Base-by-base conservation (phyloP, 2,113 vertebrate species). In the Hyaena hyaena region DNA sequence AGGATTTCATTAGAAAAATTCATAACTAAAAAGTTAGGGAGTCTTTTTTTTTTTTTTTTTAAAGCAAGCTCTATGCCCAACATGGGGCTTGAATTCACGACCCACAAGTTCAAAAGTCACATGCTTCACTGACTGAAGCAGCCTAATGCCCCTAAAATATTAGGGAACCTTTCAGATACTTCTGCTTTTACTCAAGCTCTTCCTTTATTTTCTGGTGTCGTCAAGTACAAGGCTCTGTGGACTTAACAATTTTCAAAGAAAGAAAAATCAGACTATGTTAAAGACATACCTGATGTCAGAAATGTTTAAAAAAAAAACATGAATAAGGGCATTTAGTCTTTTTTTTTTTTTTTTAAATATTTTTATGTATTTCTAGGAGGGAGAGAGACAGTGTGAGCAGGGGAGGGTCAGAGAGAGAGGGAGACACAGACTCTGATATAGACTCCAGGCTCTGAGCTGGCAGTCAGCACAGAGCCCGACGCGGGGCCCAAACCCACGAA, bases 151-250 rank as follows among this genome's bases (percentile, higher is more conserved):
- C 43, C 74, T 77, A 77, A 77, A 93, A 48, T 28, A 12, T 35
- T 53, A 73, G 45, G 14, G 8, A 48, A 26, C 58, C 19, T 19
- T 88, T 82, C 76, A 63, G n/a, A 95, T 91, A 76, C 69, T 31
- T 85, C 58, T 96, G 24, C 31, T 93, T 24, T 4, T 61, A n/a
- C 26, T 19, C 9, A 91, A 48, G 39, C 3, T 74, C 58, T 92
- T 73, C 48, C 6, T 93, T 96, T 90, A 74, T 93, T 96, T 96
- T 69, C 95, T 35, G 23, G 9, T 12, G 35, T 69, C 21, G 81
- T 28, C 16, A 71, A 35, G 33, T 91, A 4, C 50, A 93, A 68
- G 4, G n/a, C 58, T 76, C 15, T 80, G 45, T 43, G 35, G 17
- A 66, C 71, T 95, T 87, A 87, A 63, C 39, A 92, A 26, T 35